These are phyloP conservation scores for Oxytorus armatus DNA, from an alignment of 2,888 invertebrate species.

Conservation along the genomic window DNA sequence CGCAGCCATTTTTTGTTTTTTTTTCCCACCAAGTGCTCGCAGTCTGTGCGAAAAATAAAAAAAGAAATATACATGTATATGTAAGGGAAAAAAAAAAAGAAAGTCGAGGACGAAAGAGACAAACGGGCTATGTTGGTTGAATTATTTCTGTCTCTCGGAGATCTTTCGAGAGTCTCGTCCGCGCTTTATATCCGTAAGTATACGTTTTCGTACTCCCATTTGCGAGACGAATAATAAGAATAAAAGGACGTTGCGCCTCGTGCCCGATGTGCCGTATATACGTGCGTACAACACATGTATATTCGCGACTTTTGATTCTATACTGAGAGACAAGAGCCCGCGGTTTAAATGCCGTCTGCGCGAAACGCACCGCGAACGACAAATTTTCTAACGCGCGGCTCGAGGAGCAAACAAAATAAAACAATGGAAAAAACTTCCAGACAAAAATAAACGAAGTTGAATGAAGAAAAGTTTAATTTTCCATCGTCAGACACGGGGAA, in stretches of 20 bases:
- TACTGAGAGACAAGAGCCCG: slow-evolving; percentile 30
- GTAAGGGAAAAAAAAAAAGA: neutral
- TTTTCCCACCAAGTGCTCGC: neutral
- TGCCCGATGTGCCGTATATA: slow-evolving; percentile 9
- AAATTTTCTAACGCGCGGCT: slow-evolving; percentile 30
- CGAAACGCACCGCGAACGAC: slow-evolving; percentile 21
- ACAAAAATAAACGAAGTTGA: slow-evolving; percentile 38
- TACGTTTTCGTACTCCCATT: slow-evolving; percentile 33
- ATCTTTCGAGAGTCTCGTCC: slow-evolving; percentile 61
- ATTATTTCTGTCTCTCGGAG: slow-evolving; percentile 65
- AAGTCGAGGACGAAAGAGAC: slow-evolving; percentile 55
- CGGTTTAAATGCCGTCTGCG: slow-evolving; percentile 20
- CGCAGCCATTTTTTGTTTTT: neutral
- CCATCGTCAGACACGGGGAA: neutral
- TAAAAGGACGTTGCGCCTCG: slow-evolving; percentile 64
- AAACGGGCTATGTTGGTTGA: slow-evolving; percentile 45
- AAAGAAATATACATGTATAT: neutral
- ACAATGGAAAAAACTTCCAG: slow-evolving; percentile 8
- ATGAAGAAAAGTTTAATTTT: neutral
- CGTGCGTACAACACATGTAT: neutral
- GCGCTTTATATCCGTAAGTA: slow-evolving; percentile 66
- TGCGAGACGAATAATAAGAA: slow-evolving; percentile 58
- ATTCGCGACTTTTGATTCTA: slow-evolving; percentile 42
- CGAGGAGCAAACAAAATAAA: neutral
- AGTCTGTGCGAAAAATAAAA: neutral